These are phyloP conservation scores for Sandelia bainsii DNA, from an alignment of 2,797 vertebrate species.

Conservation along the genomic window DNA sequence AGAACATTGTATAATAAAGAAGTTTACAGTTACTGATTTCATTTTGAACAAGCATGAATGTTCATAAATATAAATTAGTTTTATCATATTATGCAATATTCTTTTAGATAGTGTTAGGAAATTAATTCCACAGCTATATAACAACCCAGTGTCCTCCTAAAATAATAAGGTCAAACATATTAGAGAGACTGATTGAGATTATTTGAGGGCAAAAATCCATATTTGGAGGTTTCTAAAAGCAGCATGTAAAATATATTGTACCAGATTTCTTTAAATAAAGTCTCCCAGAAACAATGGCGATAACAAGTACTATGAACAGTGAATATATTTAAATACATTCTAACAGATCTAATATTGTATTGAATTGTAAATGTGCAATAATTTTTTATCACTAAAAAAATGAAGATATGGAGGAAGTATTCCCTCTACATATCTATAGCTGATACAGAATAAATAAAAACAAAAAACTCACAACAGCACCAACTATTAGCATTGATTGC, in stretches of 20 bases:
- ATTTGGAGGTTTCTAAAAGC: neutral
- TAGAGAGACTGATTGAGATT: neutral
- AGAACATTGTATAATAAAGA: neutral
- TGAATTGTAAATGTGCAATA: too few species aligned
- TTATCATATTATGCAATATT: neutral
- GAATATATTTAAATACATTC: neutral
- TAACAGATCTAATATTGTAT: neutral
- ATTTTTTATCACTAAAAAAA: too few species aligned
- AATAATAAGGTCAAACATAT: neutral
- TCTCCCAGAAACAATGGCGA: neutral
- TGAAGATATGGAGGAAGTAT: neutral
- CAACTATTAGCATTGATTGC: too few species aligned
- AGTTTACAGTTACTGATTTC: neutral
- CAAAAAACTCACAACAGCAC: too few species aligned
- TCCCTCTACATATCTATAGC: neutral
- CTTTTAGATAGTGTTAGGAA: neutral
- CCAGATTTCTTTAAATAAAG: neutral
- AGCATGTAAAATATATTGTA: neutral
- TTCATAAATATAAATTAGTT: neutral
- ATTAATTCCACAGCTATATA: neutral
- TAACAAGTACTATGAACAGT: neutral
- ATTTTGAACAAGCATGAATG: neutral
- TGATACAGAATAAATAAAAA: neutral
- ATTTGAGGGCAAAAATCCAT: too few species aligned
- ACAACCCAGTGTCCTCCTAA: neutral